Evolutionary conservation across 2,888 invertebrate species (phyloP).

Genomic region (Cerastis leucographa): DNA sequence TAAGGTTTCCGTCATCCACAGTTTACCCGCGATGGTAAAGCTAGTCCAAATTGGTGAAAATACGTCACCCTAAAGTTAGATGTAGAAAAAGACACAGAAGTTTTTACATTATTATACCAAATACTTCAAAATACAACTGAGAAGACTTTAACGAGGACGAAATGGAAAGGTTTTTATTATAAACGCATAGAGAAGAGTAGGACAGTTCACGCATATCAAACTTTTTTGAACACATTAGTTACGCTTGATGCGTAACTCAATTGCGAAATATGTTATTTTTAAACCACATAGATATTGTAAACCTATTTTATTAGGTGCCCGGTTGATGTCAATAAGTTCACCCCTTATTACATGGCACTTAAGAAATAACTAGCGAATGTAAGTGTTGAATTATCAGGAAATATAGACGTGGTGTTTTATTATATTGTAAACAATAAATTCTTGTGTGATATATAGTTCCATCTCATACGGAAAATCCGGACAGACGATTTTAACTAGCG

Average conservation of each 20-base stretch:
- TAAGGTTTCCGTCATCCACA: not conserved
- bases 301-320: not conserved
- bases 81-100: not conserved
- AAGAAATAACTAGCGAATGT: not conserved
- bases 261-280: not conserved
- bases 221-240: not conserved
- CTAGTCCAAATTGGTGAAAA: not conserved
- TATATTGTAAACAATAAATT: not conserved
- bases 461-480: not conserved
- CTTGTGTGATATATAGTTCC: not conserved
- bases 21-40: not conserved
- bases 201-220: constrained; percentile 7
- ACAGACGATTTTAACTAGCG: constrained; percentile 8
- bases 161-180: constrained; percentile 40
- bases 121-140: not conserved
- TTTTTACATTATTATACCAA: not conserved
- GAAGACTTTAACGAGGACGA: constrained; percentile 35
- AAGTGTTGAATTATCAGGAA: not conserved
- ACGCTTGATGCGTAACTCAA: not conserved
- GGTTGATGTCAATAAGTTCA: not conserved
- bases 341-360: not conserved
- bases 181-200: constrained; percentile 14
- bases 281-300: too few species aligned
- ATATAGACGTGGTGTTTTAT: not conserved
- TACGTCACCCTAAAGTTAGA: not conserved